Evolutionary conservation across 2,797 vertebrate species (phyloP).

Genomic region (Bovichtus diacanthus): DNA sequence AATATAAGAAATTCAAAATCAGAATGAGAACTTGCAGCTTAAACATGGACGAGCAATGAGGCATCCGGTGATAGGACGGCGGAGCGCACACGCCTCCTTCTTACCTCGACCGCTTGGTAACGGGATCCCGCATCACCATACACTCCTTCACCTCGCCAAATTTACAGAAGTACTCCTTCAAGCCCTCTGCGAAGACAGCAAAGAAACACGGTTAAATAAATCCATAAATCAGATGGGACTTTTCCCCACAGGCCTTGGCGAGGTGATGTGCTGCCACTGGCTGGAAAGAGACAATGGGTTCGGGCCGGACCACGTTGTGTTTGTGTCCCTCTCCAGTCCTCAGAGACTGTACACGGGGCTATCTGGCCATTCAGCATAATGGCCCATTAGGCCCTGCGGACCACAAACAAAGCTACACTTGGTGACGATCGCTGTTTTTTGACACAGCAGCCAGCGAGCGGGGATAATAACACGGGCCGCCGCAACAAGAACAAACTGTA

Average conservation of each 20-base stretch:
- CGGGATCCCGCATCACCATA: slow-evolving; percentile 97
- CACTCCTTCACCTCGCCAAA: slow-evolving; percentile 98
- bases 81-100: slow-evolving; percentile 79
- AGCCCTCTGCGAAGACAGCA: slow-evolving; percentile 87
- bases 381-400: slow-evolving; percentile 60
- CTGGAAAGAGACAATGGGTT: slow-evolving; percentile 70
- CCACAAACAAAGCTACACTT: slow-evolving; percentile 58
- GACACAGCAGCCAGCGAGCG: slow-evolving; percentile 37
- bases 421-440: slow-evolving; percentile 57
- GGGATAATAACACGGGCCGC: slow-evolving; percentile 51
- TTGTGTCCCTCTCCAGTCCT: slow-evolving; percentile 55
- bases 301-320: slow-evolving; percentile 76
- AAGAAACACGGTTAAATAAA: not conserved
- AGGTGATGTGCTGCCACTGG: slow-evolving; percentile 29
- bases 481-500: slow-evolving; percentile 51
- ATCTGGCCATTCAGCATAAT: slow-evolving; percentile 52
- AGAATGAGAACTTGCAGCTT: slow-evolving; percentile 28
- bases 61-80: slow-evolving; percentile 72
- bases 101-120: slow-evolving; percentile 98
- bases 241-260: slow-evolving; percentile 33
- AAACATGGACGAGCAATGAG: slow-evolving; percentile 39
- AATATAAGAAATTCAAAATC: not conserved
- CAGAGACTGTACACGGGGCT: slow-evolving; percentile 25
- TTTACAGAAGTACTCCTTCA: slow-evolving; percentile 97
- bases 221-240: not conserved